Evolutionary conservation across 2,888 invertebrate species (phyloP).

Genomic region (Sinodicranocentrus sp.): DNA sequence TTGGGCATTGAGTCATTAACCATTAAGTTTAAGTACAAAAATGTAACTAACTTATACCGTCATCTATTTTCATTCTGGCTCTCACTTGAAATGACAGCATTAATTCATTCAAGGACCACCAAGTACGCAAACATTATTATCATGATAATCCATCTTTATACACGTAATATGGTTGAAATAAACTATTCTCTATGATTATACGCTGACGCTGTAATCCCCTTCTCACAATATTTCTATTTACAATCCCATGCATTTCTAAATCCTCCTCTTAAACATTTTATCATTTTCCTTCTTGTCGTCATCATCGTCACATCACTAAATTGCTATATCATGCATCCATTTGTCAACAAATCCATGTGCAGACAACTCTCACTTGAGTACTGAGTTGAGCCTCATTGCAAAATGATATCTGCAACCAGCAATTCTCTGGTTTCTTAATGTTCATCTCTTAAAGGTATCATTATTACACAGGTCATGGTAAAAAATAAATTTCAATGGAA

Average conservation of each 20-base stretch:
- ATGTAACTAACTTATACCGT: not conserved
- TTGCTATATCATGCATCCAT: conserved; percentile 23
- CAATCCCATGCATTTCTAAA: conserved; percentile 25
- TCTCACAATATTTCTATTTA: conserved; percentile 11
- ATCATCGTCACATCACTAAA: conserved; percentile 31
- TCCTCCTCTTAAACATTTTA: conserved; percentile 44
- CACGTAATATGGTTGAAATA: too few species aligned
- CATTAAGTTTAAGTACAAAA: conserved; percentile 30
- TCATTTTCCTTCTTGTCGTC: conserved; percentile 32
- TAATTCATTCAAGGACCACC: conserved; percentile 63
- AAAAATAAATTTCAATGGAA: conserved; percentile 2
- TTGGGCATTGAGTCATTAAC: too few species aligned
- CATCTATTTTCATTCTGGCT: not conserved
- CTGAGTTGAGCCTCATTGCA: too few species aligned
- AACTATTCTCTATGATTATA: conserved; percentile 3
- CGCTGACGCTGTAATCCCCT: not conserved
- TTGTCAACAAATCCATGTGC: conserved; percentile 43
- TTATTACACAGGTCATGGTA: conserved; percentile 6
- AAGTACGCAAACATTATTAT: conserved; percentile 55
- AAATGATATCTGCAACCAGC: too few species aligned
- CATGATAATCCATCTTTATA: conserved; percentile 44
- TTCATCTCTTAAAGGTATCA: too few species aligned
- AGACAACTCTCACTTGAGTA: conserved; percentile 2
- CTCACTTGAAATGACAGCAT: conserved; percentile 42
- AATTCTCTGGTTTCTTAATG: too few species aligned